Conservation (phyloP, 2,797 vertebrate genomes). For the Sebastes vulpes region DNA sequence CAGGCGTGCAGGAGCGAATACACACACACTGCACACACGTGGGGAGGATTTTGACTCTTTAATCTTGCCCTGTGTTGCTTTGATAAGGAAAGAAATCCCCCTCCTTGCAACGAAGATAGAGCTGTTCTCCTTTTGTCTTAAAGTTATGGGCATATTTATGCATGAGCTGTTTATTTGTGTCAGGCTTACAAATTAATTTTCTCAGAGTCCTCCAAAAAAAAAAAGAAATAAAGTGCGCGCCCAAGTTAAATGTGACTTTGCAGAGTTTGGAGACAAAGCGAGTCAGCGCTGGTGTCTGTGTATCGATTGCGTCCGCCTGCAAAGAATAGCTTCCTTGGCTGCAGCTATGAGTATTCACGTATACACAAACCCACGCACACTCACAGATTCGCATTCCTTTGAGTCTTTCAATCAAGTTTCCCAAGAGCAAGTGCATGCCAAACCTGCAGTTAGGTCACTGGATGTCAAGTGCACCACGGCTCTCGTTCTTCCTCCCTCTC, state of each 20-base stretch:
- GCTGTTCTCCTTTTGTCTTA: slow-evolving; percentile 81
- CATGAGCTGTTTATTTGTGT: slow-evolving; percentile 82
- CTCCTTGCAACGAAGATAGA: slow-evolving; percentile 77
- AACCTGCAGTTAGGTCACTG: slow-evolving; percentile 46
- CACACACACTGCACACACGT: slow-evolving; percentile 57
- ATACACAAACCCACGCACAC: slow-evolving; percentile 30
- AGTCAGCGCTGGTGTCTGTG: slow-evolving; percentile 34
- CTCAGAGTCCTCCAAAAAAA: slow-evolving; percentile 52
- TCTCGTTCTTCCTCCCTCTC: background rate
- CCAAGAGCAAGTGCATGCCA: slow-evolving; percentile 19
- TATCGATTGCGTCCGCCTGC: slow-evolving; percentile 32
- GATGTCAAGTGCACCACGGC: slow-evolving; percentile 27
- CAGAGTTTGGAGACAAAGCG: slow-evolving; percentile 66
- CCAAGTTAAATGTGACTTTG: slow-evolving; percentile 80
- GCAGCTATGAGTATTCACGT: slow-evolving; percentile 11
- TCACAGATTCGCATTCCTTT: slow-evolving; percentile 38
- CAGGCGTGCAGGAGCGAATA: slow-evolving; percentile 72
- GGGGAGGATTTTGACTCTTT: slow-evolving; percentile 84
- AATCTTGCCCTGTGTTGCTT: slow-evolving; percentile 85
- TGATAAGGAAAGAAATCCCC: slow-evolving; percentile 84
- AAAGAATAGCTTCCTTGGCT: slow-evolving; percentile 21
- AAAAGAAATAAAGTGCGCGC: slow-evolving; percentile 41
- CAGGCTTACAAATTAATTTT: slow-evolving; percentile 78
- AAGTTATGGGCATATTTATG: slow-evolving; percentile 82
- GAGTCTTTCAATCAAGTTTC: slow-evolving; percentile 54